phyloP scores from a whole-genome alignment of 1,140 invertebrate genomes.

The Grapholita molesta region DNA sequence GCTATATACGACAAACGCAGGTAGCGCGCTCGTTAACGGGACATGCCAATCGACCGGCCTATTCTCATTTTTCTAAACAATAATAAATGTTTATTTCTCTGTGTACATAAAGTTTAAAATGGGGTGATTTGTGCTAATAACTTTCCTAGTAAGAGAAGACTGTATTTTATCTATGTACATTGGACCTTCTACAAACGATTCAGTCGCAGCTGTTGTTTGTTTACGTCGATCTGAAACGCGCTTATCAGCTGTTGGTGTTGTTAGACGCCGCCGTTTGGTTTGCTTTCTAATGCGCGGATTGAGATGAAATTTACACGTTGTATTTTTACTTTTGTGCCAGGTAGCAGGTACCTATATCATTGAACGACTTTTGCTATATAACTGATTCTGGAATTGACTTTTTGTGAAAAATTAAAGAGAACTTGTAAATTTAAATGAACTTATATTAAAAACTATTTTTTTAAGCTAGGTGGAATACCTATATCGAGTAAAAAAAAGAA shows the following conservation, averaged over 20 bases:
- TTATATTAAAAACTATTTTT: too few species aligned
- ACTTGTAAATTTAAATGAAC: too few species aligned
- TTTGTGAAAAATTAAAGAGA: too few species aligned
- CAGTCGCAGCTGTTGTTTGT: conserved; percentile 1
- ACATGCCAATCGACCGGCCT: conserved; percentile 71
- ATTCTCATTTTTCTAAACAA: conserved; percentile 75
- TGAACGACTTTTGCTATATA: too few species aligned
- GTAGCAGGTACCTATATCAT: too few species aligned
- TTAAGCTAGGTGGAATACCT: too few species aligned
- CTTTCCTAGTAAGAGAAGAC: neutral
- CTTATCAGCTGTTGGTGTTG: neutral
- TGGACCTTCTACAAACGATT: neutral
- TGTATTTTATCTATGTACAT: neutral
- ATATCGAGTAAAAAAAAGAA: too few species aligned
- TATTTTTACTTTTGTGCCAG: neutral
- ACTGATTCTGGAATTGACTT: too few species aligned
- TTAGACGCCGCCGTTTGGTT: neutral
- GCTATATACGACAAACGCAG: conserved; percentile 72
- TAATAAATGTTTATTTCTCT: conserved; percentile 53
- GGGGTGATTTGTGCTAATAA: conserved; percentile 29
- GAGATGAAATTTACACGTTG: neutral
- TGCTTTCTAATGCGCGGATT: conserved; percentile 8
- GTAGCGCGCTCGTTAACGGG: conserved; percentile 72
- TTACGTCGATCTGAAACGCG: neutral
- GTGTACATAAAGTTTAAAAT: conserved; percentile 37